A percentile compares a stretch with the other conserved stretches of the same genome.
Conservation (phyloP, 2,113 vertebrate genomes). For the Poecilia latipinna region DNA sequence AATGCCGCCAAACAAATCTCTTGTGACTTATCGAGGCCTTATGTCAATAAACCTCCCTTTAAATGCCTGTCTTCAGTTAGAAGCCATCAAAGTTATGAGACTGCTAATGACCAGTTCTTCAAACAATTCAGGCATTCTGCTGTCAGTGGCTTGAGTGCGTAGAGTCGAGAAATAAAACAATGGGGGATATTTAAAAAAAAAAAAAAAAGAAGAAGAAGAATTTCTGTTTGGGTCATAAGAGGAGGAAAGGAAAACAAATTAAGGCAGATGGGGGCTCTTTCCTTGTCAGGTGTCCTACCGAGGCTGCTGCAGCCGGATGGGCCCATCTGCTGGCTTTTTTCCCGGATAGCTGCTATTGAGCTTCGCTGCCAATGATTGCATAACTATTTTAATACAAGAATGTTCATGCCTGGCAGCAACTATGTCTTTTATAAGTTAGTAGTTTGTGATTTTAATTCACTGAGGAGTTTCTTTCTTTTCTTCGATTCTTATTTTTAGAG, state of each 20-base stretch:
- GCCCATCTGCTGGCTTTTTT: constrained; percentile 31
- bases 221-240: constrained; percentile 37
- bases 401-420: constrained; percentile 7
- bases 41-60: constrained; percentile 39
- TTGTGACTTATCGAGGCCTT: constrained; percentile 41
- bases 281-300: constrained; percentile 32
- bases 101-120: constrained; percentile 17
- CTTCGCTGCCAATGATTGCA: constrained; percentile 41
- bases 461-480: neutral
- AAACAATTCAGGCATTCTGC: constrained; percentile 5
- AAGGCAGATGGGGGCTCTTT: constrained; percentile 44
- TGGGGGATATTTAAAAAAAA: constrained; percentile 31
- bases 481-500: neutral
- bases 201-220: constrained; percentile 19
- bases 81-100: constrained; percentile 25
- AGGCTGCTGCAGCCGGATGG: constrained; percentile 39
- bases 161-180: constrained; percentile 50
- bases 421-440: neutral
- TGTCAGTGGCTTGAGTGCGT: constrained; percentile 50
- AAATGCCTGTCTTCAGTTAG: constrained; percentile 17
- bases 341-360: constrained; percentile 30
- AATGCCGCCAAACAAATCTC: constrained; percentile 37
- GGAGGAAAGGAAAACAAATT: constrained; percentile 38
- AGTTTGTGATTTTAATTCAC: constrained; percentile 1
- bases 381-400: constrained; percentile 22